phyloP scores from a whole-genome alignment of 92 coral and sea anemone genomes.

The Siderastrea radians region DNA sequence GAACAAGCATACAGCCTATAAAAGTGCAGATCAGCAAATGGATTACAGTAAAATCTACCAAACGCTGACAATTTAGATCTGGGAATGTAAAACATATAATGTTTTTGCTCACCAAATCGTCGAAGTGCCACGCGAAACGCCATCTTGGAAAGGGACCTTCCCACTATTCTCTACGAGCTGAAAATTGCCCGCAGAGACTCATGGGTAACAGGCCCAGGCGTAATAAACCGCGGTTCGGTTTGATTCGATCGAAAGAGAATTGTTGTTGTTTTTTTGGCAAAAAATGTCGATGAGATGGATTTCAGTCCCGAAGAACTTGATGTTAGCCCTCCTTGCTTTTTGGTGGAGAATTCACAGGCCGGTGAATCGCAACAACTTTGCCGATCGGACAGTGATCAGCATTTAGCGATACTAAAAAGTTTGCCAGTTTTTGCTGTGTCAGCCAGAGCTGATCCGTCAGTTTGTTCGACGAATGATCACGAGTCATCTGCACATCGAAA shows the following conservation, averaged over 20 bases:
- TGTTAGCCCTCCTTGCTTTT: slow-evolving; percentile 84
- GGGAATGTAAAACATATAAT: slow-evolving; percentile 1
- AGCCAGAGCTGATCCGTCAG: neutral
- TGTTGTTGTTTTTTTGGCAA: slow-evolving; percentile 8
- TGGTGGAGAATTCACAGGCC: slow-evolving; percentile 84
- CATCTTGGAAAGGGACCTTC: slow-evolving; percentile 85
- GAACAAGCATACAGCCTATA: neutral
- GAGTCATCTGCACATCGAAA: neutral
- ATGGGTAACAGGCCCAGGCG: slow-evolving; percentile 31
- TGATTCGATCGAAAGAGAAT: slow-evolving; percentile 15
- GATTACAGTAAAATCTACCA: neutral
- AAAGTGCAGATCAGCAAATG: neutral
- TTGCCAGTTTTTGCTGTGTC: slow-evolving; percentile 56
- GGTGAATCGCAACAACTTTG: slow-evolving; percentile 50
- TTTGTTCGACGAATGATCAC: neutral
- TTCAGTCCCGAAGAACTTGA: slow-evolving; percentile 75
- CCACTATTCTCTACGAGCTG: slow-evolving; percentile 18
- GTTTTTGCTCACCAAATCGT: slow-evolving; percentile 80
- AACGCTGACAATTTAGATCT: too few species aligned
- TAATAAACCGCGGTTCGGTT: slow-evolving; percentile 35
- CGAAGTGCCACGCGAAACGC: slow-evolving; percentile 98
- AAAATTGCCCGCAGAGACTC: slow-evolving; percentile 6
- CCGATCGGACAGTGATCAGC: slow-evolving; percentile 58
- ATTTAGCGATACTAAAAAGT: slow-evolving; percentile 56
- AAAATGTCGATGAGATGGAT: slow-evolving; percentile 63